Base-by-base conservation (phyloP, 1,140 invertebrate species). In the Theocolax elegans region DNA sequence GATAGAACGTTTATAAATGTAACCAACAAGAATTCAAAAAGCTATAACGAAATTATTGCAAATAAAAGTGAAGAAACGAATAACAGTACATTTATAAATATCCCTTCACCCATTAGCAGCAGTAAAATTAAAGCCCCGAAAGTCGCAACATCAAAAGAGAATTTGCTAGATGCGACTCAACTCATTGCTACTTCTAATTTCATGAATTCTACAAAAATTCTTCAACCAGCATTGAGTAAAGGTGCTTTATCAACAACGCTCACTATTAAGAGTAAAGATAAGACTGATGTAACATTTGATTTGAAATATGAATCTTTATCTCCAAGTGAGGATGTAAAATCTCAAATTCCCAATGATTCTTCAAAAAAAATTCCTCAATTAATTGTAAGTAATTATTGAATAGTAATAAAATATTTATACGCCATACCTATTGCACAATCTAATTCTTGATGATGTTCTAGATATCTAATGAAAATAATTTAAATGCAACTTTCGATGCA, bases 401-500 rank as follows among this genome's bases (percentile, higher is more conserved):
- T n/a, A n/a, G n/a, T n/a, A n/a, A n/a, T n/a, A n/a, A n/a, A n/a
- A n/a, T n/a, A n/a, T n/a, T n/a, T n/a, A n/a, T n/a, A n/a, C n/a
- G n/a, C n/a, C n/a, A n/a, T n/a, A n/a, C n/a, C n/a, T n/a, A n/a
- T n/a, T n/a, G n/a, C n/a, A n/a, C n/a, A n/a, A n/a, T n/a, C n/a
- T n/a, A n/a, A n/a, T n/a, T n/a, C n/a, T n/a, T n/a, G n/a, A n/a
- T n/a, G n/a, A n/a, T n/a, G n/a, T n/a, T n/a, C n/a, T n/a, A n/a
- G n/a, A n/a, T n/a, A n/a, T n/a, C n/a, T 29, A 3, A 3, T 35
- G 25, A 51, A 1, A 67, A 51, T 48, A 4, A 23, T 25, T 62
- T 79, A 15, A 46, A 76, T 49, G 15, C 74, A 6, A 72, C 54
- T 12, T 78, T 49, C 31, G 40, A 51, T 31, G 38, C 62, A 42